phyloP scores from a whole-genome alignment of 35 echinoderm and acorn worm species.

The Heliocidaris tuberculata region DNA sequence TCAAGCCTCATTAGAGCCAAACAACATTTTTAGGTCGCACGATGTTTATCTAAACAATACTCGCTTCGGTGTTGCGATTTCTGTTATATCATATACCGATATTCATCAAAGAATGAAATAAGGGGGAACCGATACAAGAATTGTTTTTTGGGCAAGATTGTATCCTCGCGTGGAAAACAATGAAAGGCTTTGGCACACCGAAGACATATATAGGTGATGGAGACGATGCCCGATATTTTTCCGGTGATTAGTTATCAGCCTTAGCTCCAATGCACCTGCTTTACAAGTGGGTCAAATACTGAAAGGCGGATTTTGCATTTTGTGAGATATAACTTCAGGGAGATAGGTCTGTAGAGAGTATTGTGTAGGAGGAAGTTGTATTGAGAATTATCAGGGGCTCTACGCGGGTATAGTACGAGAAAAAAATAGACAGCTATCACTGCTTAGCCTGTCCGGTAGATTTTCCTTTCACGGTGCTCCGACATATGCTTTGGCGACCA shows the following conservation, averaged over 20 bases:
- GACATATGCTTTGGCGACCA: too few relatives aligned
- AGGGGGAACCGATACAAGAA: not conserved
- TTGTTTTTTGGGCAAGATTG: not conserved
- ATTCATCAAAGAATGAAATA: not conserved
- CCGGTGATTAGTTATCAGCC: not conserved
- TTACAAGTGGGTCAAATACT: slow-evolving; percentile 9
- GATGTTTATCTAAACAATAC: not conserved
- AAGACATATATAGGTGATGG: not conserved
- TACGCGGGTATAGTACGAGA: too few relatives aligned
- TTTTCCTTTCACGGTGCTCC: too few relatives aligned
- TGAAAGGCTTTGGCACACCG: not conserved
- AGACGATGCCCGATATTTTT: not conserved
- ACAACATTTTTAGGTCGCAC: not conserved
- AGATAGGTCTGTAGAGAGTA: not conserved
- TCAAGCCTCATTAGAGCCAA: not conserved
- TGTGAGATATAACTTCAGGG: not conserved
- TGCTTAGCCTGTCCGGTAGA: too few relatives aligned
- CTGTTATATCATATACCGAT: not conserved
- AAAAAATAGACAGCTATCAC: too few relatives aligned
- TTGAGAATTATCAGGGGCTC: not conserved
- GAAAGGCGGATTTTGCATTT: not conserved
- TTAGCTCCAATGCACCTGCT: not conserved
- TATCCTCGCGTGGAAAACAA: not conserved
- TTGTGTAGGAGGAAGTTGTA: not conserved
- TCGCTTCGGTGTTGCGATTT: not conserved